Percentiles rank a stretch among this genome's conserved stretches.
Evolutionary conservation across 2,113 vertebrate species (phyloP).

Genomic region (Chaetops frenatus): DNA sequence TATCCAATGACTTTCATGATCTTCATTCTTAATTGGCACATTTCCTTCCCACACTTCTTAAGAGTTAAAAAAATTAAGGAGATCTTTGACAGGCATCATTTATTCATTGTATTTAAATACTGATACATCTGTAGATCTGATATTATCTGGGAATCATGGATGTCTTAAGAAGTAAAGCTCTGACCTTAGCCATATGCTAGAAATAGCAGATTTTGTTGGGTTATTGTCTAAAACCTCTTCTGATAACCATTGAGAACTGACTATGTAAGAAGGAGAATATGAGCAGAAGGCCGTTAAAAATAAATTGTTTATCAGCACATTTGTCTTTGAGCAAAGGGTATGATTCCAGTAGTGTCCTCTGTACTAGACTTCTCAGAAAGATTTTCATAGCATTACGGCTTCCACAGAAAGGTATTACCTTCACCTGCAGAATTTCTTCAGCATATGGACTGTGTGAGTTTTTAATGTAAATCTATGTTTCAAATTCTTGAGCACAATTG

Average conservation of each 20-base stretch:
- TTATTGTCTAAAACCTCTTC: background rate
- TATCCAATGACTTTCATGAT: background rate
- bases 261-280: background rate
- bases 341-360: background rate
- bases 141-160: background rate
- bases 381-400: background rate
- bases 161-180: background rate
- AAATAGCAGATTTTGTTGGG: background rate
- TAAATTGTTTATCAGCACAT: background rate
- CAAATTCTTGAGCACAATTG: background rate
- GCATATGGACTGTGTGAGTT: background rate
- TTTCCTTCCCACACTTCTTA: background rate
- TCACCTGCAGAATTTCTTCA: background rate
- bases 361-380: background rate
- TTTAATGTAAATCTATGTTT: background rate
- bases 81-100: background rate
- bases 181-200: background rate
- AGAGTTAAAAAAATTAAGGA: background rate
- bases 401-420: background rate
- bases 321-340: background rate
- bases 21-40: background rate
- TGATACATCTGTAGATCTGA: no score
- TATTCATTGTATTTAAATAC: background rate
- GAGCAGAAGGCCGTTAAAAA: background rate
- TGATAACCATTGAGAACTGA: background rate